These are phyloP conservation scores for Eleutherodactylus coqui DNA, from an alignment of 2,797 vertebrate genomes.

Conservation along the genomic window DNA sequence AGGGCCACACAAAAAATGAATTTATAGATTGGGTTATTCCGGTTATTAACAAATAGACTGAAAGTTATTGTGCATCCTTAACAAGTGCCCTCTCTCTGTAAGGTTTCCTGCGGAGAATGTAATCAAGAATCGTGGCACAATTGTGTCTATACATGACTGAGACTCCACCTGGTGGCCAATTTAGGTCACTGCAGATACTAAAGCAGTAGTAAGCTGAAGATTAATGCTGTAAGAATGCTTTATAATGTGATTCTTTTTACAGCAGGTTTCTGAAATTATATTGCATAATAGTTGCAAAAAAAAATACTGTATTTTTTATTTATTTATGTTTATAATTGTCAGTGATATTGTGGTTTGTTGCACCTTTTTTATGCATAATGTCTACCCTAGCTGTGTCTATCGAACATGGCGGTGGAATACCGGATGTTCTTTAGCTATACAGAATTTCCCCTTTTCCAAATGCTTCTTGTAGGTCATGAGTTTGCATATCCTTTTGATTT, in stretches of 20 bases:
- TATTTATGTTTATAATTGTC: constrained; percentile 36
- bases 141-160: constrained; percentile 30
- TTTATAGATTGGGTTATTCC: constrained; percentile 41
- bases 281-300: constrained; percentile 40
- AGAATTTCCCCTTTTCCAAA: not conserved
- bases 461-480: constrained; percentile 35
- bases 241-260: constrained; percentile 37
- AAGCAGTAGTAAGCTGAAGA: constrained; percentile 28
- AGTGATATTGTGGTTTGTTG: constrained; percentile 41
- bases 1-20: constrained; percentile 19
- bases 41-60: constrained; percentile 17
- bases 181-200: constrained; percentile 23
- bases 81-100: constrained; percentile 30
- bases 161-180: constrained; percentile 23
- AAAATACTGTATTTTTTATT: constrained; percentile 37
- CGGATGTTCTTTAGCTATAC: constrained; percentile 11
- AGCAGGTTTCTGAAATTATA: constrained; percentile 38
- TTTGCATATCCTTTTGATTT: constrained; percentile 26
- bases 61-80: constrained; percentile 32
- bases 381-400: constrained; percentile 26
- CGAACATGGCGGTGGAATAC: not conserved
- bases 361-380: constrained; percentile 22
- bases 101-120: constrained; percentile 30
- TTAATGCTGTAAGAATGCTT: constrained; percentile 36
- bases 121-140: constrained; percentile 1